Evolutionary conservation across 2,113 vertebrate genomes (phyloP).

Genomic region (Pedionomus torquatus): DNA sequence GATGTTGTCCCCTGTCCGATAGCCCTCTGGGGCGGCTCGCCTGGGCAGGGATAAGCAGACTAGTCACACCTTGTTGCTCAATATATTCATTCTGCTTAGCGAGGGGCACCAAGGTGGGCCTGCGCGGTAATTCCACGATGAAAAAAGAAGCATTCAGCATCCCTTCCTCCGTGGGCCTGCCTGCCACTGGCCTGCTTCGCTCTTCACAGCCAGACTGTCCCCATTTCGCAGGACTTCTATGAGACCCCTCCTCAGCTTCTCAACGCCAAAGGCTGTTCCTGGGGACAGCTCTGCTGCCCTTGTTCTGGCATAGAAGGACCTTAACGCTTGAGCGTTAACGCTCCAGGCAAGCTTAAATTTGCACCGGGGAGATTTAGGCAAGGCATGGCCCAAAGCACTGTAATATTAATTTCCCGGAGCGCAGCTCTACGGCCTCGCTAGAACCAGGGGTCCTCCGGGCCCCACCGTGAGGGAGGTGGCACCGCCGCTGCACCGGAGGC

Average conservation of each 20-base stretch:
- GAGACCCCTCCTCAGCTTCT: accelerated
- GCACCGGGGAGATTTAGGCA: accelerated
- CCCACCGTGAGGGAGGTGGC: too few relatives aligned
- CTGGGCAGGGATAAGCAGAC: neutral
- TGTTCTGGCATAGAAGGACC: accelerated
- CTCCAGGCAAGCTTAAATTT: neutral
- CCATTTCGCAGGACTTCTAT: accelerated
- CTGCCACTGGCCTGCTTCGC: accelerated
- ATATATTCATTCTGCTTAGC: accelerated
- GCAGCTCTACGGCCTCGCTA: accelerated
- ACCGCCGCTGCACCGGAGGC: accelerated
- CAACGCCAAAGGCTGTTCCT: neutral
- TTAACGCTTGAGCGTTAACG: neutral
- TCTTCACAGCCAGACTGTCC: accelerated
- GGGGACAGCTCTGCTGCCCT: accelerated
- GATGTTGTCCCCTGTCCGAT: accelerated
- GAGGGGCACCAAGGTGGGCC: accelerated
- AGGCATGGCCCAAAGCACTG: neutral
- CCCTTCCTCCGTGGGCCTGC: accelerated
- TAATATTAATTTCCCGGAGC: neutral
- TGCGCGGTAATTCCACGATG: neutral
- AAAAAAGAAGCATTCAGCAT: accelerated
- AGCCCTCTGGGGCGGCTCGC: too few relatives aligned
- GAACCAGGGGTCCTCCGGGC: accelerated
- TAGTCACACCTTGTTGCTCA: accelerated